Evolutionary conservation across 2,888 invertebrate genomes (phyloP).

Genomic region (Meliscaeva auricollis): DNA sequence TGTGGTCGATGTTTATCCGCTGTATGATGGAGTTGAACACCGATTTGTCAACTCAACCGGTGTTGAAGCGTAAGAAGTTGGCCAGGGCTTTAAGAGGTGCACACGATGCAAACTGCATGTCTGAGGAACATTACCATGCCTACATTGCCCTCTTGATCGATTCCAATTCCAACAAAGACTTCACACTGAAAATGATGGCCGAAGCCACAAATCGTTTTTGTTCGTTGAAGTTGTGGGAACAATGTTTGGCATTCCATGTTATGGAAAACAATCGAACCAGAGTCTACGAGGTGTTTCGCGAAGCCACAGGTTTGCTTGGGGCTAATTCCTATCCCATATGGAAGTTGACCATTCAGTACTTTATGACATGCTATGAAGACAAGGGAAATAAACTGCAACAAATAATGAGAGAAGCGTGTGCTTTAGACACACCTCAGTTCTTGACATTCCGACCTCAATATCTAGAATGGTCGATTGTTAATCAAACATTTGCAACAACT

Average conservation of each 20-base stretch:
- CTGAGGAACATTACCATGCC: conserved; percentile 85
- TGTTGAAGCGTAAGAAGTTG: conserved; percentile 85
- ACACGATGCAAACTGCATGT: conserved; percentile 84
- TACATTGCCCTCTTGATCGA: conserved; percentile 82
- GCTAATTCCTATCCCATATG: conserved; percentile 79
- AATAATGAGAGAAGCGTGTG: conserved; percentile 80
- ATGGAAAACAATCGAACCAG: conserved; percentile 83
- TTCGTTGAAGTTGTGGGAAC: conserved; percentile 85
- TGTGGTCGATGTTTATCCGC: conserved; percentile 86
- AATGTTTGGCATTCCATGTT: conserved; percentile 84
- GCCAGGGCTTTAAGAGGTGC: conserved; percentile 85
- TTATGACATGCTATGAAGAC: conserved; percentile 79
- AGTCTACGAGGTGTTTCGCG: conserved; percentile 83
- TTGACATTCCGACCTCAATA: conserved; percentile 79
- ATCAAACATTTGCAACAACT: conserved; percentile 83
- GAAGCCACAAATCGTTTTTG: conserved; percentile 84
- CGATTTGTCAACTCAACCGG: conserved; percentile 84
- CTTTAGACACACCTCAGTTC: conserved; percentile 78
- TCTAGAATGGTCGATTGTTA: conserved; percentile 78
- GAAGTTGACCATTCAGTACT: conserved; percentile 80
- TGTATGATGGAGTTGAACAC: conserved; percentile 85
- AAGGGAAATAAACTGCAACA: conserved; percentile 78
- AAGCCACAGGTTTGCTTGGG: conserved; percentile 80
- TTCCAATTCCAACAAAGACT: conserved; percentile 76
- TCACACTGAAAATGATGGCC: conserved; percentile 79